Conservation (phyloP, 2,113 vertebrate species). For the Lepus americanus region DNA sequence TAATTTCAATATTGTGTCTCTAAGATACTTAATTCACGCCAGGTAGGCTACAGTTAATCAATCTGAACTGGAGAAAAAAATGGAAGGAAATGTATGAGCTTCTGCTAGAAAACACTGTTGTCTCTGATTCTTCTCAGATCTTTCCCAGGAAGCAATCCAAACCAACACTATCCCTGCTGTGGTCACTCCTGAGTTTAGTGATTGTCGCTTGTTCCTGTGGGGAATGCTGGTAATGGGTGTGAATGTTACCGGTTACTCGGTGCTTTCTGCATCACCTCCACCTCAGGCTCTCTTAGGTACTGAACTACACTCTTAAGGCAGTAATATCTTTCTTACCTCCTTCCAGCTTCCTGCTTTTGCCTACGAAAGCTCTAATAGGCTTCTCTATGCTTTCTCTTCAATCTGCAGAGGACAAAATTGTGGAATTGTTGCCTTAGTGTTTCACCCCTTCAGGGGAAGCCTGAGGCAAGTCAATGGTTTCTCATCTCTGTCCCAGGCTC, state of each 20-base stretch:
- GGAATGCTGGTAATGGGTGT: neutral
- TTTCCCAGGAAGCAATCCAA: neutral
- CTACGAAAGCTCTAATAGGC: conserved; percentile 9
- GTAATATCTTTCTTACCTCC: neutral
- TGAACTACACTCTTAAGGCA: neutral
- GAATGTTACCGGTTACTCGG: neutral
- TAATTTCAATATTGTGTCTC: neutral
- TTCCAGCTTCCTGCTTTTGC: neutral
- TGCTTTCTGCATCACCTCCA: neutral
- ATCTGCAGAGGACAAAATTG: conserved; percentile 1
- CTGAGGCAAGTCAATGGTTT: neutral
- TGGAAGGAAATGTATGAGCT: neutral
- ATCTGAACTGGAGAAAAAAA: neutral
- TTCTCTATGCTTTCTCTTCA: neutral
- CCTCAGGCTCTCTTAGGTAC: neutral
- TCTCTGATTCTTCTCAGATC: neutral
- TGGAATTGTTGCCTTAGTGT: neutral
- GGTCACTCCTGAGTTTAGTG: neutral
- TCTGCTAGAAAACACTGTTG: neutral
- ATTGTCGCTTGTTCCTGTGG: neutral
- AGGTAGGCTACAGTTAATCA: neutral
- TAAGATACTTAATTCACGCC: neutral
- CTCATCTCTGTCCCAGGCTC: neutral
- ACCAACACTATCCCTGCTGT: neutral
- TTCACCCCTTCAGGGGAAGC: conserved; percentile 14